These are phyloP conservation scores for Hylomyscus alleni DNA, from an alignment of 2,797 vertebrate genomes.

Conservation along the genomic window DNA sequence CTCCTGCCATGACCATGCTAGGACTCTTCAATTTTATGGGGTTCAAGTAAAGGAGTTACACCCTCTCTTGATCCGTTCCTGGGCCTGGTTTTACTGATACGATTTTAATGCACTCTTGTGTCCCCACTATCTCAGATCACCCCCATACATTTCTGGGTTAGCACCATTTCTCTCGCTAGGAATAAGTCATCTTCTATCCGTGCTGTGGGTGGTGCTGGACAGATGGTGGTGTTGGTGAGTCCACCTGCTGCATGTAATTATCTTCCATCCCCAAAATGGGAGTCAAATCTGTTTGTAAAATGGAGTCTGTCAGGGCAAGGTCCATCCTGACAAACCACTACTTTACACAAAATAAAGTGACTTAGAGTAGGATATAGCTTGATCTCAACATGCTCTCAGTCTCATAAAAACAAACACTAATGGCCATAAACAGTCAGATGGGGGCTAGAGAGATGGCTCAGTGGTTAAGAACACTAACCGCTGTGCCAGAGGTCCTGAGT, in stretches of 20 bases:
- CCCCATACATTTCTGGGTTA: not conserved
- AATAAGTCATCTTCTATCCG: not conserved
- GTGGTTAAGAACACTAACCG: no score
- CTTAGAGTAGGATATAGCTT: not conserved
- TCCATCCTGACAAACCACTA: not conserved
- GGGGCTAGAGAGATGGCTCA: no score
- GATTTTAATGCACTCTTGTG: not conserved
- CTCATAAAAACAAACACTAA: no score
- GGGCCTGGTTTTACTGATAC: not conserved
- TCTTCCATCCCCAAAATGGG: not conserved
- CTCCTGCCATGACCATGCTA: not conserved
- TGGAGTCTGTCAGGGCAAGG: not conserved
- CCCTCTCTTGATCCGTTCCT: not conserved
- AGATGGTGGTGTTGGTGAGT: not conserved
- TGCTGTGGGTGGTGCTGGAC: not conserved
- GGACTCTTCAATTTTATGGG: not conserved
- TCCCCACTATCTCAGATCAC: not conserved
- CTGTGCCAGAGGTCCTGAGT: no score
- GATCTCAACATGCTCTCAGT: no score
- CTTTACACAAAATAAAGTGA: not conserved
- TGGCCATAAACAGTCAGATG: not conserved
- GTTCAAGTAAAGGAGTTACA: not conserved
- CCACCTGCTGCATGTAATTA: not conserved
- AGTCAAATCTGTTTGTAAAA: not conserved
- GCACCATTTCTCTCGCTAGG: not conserved